Conservation (phyloP, 2,888 invertebrate species). For the Diarsia rubi region DNA sequence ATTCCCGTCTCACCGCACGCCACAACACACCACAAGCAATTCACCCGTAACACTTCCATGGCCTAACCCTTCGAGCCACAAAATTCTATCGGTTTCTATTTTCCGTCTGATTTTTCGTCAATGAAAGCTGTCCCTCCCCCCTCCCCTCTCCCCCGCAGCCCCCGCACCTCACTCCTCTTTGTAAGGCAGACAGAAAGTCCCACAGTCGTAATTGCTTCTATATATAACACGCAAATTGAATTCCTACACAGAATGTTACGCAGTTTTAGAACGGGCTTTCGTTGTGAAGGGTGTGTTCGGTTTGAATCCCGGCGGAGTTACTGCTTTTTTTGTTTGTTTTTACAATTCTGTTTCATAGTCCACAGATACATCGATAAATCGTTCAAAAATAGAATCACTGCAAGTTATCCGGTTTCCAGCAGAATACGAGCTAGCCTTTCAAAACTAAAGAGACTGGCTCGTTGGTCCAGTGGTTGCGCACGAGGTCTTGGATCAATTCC, state of each 20-base stretch:
- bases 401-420: no score
- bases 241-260: conserved; percentile 48
- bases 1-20: not conserved
- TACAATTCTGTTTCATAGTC: not conserved
- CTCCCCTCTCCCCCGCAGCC: not conserved
- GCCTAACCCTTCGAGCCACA: conserved; percentile 28
- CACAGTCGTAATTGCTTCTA: conserved; percentile 67
- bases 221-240: conserved; percentile 63
- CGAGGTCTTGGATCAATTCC: no score
- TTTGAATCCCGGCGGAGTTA: conserved; percentile 2
- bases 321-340: conserved; percentile 8
- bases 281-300: conserved; percentile 19
- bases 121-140: conserved; percentile 47
- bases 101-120: conserved; percentile 69
- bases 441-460: no score
- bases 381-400: not conserved
- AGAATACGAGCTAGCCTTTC: not conserved
- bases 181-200: conserved; percentile 65
- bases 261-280: conserved; percentile 16
- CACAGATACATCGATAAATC: not conserved
- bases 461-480: no score
- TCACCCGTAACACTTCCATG: conserved; percentile 35
- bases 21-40: conserved; percentile 1
- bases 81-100: conserved; percentile 66
- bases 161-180: conserved; percentile 55